A percentile compares a stretch with the other conserved stretches of the same genome.
Evolutionary conservation across 2,888 invertebrate genomes (phyloP).

Genomic region (Drosophila suboccidentalis): DNA sequence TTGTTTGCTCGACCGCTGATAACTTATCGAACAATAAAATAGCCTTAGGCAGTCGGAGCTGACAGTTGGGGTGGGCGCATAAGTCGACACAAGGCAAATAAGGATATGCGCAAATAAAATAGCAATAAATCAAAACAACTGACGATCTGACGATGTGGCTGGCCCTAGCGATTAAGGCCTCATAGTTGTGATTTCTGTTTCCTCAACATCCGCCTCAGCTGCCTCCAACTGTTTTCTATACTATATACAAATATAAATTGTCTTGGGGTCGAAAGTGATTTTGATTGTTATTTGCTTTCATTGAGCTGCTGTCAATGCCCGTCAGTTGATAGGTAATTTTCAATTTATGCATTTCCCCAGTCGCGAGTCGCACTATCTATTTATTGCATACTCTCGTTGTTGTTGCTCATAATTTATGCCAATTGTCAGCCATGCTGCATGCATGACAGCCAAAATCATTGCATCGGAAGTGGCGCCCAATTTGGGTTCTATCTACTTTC

Average conservation of each 20-base stretch:
- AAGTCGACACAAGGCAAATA: constrained; percentile 73
- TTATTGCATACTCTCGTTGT: constrained; percentile 36
- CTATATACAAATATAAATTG: constrained; percentile 64
- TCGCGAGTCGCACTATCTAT: constrained; percentile 19
- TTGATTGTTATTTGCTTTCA: constrained; percentile 76
- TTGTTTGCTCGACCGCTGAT: constrained; percentile 69
- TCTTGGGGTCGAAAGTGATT: constrained; percentile 79
- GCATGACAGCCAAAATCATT: constrained; percentile 66
- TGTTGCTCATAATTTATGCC: constrained; percentile 63
- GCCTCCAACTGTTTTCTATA: constrained; percentile 24
- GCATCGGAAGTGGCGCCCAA: constrained; percentile 60
- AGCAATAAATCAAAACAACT: constrained; percentile 80
- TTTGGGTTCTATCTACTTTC: constrained; percentile 1
- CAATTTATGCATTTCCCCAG: constrained; percentile 41
- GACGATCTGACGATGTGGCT: constrained; percentile 74
- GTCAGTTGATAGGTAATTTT: constrained; percentile 37
- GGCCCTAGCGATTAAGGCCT: constrained; percentile 76
- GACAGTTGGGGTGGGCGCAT: constrained; percentile 45
- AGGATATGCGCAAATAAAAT: constrained; percentile 81
- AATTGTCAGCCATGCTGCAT: constrained; percentile 57
- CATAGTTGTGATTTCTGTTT: constrained; percentile 65
- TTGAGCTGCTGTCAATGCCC: constrained; percentile 19
- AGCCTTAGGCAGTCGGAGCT: constrained; percentile 64
- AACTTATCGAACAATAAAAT: constrained; percentile 82
- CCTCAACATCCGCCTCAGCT: neutral